Evolutionary conservation across 2,797 vertebrate genomes (phyloP).

Genomic region (Poecilia gillii): DNA sequence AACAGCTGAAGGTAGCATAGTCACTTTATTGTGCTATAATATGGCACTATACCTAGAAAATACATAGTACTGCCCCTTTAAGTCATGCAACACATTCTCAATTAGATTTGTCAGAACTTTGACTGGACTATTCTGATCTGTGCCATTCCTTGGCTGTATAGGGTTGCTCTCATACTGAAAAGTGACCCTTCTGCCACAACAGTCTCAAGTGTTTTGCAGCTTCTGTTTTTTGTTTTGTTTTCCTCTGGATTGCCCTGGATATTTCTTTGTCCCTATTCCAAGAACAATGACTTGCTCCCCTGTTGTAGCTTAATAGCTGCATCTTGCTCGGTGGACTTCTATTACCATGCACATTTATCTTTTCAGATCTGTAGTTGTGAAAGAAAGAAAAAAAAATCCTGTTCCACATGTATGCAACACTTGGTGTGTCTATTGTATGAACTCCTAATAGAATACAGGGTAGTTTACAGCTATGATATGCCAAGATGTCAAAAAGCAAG

Average conservation of each 20-base stretch:
- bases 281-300: background rate
- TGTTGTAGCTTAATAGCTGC: background rate
- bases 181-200: background rate
- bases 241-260: background rate
- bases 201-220: background rate
- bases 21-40: too few relatives aligned
- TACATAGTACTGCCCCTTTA: background rate
- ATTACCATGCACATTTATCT: background rate
- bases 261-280: background rate
- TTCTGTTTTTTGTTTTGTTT: background rate
- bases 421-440: background rate
- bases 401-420: background rate
- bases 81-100: slow-evolving; percentile 29
- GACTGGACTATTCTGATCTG: background rate
- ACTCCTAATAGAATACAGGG: background rate
- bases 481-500: background rate
- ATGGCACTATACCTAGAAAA: too few relatives aligned
- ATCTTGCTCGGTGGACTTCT: background rate
- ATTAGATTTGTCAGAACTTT: background rate
- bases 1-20: too few relatives aligned
- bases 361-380: background rate
- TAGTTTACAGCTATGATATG: background rate
- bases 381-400: background rate
- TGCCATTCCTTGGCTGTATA: background rate
- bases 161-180: background rate